Base-by-base conservation (phyloP, 2,888 invertebrate genomes). In the Polydrusus cervinus region DNA sequence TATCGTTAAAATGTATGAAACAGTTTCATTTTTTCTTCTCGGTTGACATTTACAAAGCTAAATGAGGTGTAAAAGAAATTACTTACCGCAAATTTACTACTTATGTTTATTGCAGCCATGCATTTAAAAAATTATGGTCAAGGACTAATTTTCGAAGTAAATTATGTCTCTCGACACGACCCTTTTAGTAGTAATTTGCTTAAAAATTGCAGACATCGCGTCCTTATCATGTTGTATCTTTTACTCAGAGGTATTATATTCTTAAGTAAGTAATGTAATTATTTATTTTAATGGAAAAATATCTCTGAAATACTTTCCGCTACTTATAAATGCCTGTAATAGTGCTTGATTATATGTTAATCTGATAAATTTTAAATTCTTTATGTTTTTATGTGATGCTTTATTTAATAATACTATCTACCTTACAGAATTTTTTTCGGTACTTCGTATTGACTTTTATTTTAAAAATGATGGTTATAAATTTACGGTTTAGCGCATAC, bases 161-260 rank as follows among this genome's bases (percentile, higher is more conserved):
- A 61, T 70, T 70, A 61, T 61, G 60, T 61, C 61, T 38, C 57
- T 20, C 55, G 45, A 60, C 60, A 61, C 61, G 51, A 70, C 40
- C 49, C 61, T 71, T 71, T 65, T 74, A 74, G 67, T 45, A 16
- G 34, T 71, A 75, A 75, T 75, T 67, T 65, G 57, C 43, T 61
- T 30, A 62, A 74, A 75, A 69, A 75, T 71, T 75, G 73, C 73
- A 73, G 57, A 73, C 73, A 49, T 67, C 20, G n/a, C 47, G 40
- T 40, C 38, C 62, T 74, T 74, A 74, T 74, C 74, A 64, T 55
- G 62, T 69, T 64, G 55, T 62, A 64, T 74, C 53, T 71, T 64
- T 71, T 64, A 43, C 71, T 71, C 71, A 30, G 45, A 64, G 64
- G 71, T 70, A 71, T 60, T 66, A 53, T 20, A 67, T 67, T 53